phyloP scores from a whole-genome alignment of 2,113 vertebrate species.

The Rhinopomastus cyanomelas region DNA sequence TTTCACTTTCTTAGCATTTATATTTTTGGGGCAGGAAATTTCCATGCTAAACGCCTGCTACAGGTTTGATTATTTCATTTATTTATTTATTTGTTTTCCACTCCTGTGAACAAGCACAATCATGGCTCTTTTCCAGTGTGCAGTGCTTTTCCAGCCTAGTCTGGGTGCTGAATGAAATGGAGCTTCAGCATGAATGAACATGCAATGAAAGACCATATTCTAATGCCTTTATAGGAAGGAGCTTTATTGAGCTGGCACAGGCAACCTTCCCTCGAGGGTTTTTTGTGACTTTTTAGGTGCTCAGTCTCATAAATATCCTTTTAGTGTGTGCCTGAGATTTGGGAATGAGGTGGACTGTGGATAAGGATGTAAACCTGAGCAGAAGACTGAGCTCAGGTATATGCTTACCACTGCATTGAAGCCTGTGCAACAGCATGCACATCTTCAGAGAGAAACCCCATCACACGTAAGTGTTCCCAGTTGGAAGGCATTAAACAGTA shows the following conservation, averaged over 20 bases:
- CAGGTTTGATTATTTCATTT: background rate
- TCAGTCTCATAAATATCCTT: slow-evolving; percentile 15
- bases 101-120: background rate
- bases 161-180: background rate
- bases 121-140: background rate
- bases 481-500: slow-evolving; percentile 29
- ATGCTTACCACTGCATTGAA: background rate
- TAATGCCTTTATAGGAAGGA: background rate
- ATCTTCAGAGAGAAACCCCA: background rate
- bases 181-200: background rate
- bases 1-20: background rate
- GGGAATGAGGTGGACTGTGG: background rate
- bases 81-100: background rate
- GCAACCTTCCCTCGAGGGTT: background rate
- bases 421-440: background rate
- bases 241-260: background rate
- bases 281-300: slow-evolving; percentile 8
- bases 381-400: background rate
- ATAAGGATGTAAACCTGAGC: background rate
- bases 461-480: background rate
- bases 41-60: background rate
- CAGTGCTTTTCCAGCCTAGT: background rate
- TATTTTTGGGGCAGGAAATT: background rate
- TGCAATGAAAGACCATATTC: background rate
- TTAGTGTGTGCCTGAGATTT: background rate